These are phyloP conservation scores for Palloptera scutellata DNA, from an alignment of 2,888 invertebrate species.

Conservation along the genomic window DNA sequence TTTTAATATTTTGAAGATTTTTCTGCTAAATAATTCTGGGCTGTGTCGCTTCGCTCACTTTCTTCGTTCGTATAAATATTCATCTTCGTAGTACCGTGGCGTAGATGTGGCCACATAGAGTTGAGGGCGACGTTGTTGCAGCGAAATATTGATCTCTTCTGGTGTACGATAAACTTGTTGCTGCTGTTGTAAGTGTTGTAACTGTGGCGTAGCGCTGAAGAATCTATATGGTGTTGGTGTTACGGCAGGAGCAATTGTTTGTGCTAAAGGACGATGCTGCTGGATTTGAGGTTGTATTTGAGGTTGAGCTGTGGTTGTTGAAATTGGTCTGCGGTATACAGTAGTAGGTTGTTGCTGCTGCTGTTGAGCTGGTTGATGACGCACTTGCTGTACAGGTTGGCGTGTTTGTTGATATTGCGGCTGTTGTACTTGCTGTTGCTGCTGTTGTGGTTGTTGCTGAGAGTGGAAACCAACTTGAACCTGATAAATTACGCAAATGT, in stretches of 20 bases:
- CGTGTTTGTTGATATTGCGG: slow-evolving; percentile 41
- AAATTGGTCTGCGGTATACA: slow-evolving; percentile 55
- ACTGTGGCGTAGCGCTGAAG: slow-evolving; percentile 59
- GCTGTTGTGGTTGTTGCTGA: slow-evolving; percentile 51
- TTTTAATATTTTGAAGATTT: background rate
- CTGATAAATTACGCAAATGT: slow-evolving; percentile 44
- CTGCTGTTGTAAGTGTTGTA: slow-evolving; percentile 60
- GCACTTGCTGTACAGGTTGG: slow-evolving; percentile 46
- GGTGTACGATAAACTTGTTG: slow-evolving; percentile 84
- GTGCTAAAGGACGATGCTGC: slow-evolving; percentile 49
- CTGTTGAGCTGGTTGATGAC: slow-evolving; percentile 47
- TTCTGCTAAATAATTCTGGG: background rate
- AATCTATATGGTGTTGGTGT: slow-evolving; percentile 63
- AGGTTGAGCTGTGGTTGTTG: slow-evolving; percentile 56
- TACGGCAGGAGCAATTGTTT: slow-evolving; percentile 58
- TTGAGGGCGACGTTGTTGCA: slow-evolving; percentile 79
- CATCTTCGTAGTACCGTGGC: slow-evolving; percentile 63
- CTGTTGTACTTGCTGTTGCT: slow-evolving; percentile 45
- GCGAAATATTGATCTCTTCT: slow-evolving; percentile 86
- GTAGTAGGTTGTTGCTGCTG: slow-evolving; percentile 46
- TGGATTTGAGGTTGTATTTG: slow-evolving; percentile 53
- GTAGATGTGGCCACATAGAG: slow-evolving; percentile 63
- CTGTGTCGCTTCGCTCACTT: slow-evolving; percentile 45
- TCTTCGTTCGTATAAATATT: slow-evolving; percentile 63
- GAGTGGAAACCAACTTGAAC: slow-evolving; percentile 54